phyloP scores from a whole-genome alignment of 1,140 invertebrate genomes.

The Calliphora vicina region DNA sequence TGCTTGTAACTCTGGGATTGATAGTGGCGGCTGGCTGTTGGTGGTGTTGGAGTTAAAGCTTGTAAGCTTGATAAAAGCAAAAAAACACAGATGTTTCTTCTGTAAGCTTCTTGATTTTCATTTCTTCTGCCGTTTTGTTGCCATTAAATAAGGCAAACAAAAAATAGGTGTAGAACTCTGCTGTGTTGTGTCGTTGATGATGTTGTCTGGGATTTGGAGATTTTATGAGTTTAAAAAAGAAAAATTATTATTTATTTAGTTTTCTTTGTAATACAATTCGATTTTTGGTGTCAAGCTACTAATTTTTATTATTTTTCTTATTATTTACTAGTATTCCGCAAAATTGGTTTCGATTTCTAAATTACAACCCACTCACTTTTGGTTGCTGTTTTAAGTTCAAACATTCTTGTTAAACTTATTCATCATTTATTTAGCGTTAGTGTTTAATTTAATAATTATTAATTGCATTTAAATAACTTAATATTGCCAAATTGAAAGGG shows the following conservation, averaged over 20 bases:
- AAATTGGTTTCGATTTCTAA: constrained; percentile 9
- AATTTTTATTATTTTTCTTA: neutral
- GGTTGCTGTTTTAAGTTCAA: neutral
- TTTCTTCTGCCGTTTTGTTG: neutral
- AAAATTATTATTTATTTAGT: neutral
- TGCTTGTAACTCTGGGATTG: neutral
- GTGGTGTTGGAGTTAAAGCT: neutral
- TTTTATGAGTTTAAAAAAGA: neutral
- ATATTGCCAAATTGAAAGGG: too few species aligned
- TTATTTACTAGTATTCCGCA: neutral
- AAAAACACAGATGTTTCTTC: neutral
- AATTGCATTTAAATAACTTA: too few species aligned
- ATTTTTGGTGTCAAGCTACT: neutral
- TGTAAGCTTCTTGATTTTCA: neutral
- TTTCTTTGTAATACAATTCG: neutral
- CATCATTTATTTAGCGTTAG: neutral
- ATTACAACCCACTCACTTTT: neutral
- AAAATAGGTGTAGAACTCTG: neutral
- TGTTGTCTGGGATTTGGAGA: neutral
- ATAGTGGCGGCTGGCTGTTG: neutral
- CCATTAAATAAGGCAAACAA: neutral
- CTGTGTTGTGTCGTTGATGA: too few species aligned
- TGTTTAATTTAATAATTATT: too few species aligned
- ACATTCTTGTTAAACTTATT: neutral
- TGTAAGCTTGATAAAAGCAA: neutral